Evolutionary conservation across 2,797 vertebrate species (phyloP), one percentile per base, ranked within the genome.

Genomic region (Spheniscus humboldti): DNA sequence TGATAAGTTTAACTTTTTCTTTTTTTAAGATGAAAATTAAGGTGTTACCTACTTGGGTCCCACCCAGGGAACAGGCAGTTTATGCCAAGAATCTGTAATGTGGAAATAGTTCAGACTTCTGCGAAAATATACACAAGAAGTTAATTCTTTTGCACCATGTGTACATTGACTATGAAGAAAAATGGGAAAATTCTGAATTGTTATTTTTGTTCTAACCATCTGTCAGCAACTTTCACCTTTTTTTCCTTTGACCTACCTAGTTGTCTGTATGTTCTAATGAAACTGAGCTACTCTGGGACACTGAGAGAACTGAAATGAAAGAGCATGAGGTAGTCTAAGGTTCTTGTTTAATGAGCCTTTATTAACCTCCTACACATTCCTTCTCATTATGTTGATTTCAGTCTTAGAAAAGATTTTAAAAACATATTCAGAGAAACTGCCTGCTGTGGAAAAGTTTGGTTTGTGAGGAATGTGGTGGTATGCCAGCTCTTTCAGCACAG

Each of bases 281-380:
- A 83, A 76, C 50, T 30, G 47, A 93, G 19, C 73, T 63, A 41
- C 35, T n/a, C 25, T 33, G 55, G 23, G 39, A 84, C 62, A 86
- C 22, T 30, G 69, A 62, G 33, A 86, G 31, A 82, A 45, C 28
- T 62, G 47, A 92, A 72, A 90, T 88, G 57, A 91, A 91, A 69
- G 60, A 63, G 45, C 43, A 71, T 52, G 73, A 91, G 14, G 59
- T 24, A 92, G 47, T 45, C 35, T 67, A 73, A 92, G 4, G 10
- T 53, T 88, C 77, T 90, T 82, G 28, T 71, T 92, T 95, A 92
- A 92, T 67, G 89, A 95, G 92, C n/a, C 43, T 92, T 95, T 73
- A 79, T 90, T 93, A 92, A 85, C 23, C 7, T 89, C 59, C 59
- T 82, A 88, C 13, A 0, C 2, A 30, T 94, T 94, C 78, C 80